Base-by-base conservation (phyloP, 2,797 vertebrate species). In the Notoglanidium macrostoma region DNA sequence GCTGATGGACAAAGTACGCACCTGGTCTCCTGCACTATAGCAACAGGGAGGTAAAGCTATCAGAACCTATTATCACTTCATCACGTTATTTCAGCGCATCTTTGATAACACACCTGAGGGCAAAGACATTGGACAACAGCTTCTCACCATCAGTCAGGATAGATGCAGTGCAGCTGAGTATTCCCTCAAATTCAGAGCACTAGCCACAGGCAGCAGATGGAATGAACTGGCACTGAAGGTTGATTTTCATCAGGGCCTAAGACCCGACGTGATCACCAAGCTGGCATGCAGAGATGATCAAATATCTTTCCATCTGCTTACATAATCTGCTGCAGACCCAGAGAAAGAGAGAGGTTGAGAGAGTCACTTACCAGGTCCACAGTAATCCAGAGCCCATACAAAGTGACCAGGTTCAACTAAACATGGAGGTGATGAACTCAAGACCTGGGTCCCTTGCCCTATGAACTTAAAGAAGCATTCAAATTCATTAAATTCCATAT, bases 191-290 rank as follows among this genome's bases (percentile, higher is more conserved):
- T 46, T 46, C 10, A 46, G 40, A 46, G 14, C 44, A 49, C 23
- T 74, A 74, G 44, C 44, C 44, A n/a, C 72, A n/a, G 72, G 44
- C 44, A 74, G 72, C 72, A 74, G 72, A 74, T 74, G 72, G 72
- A 49, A 40, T 51, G 44, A 74, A 74, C 88, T 67, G 90, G 85
- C 17, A 46, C 88, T 15, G 19, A 74, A 74, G 44, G 72, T 74
- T 74, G 72, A 44, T 74, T 74, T 74, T 49, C 44, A 49, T 74
- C 44, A 74, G 72, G 44, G 44, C 44, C 23, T 74, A 74, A 49
- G 72, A 74, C 44, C 44, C 5, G 10, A 73, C 26, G 40, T 73
- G 40, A 73, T 73, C 70, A 12, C 40, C 70, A 73, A 73, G 40
- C 21, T 14, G 21, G 70, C 40, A 73, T 49, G 72, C 44, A 74